Evolutionary conservation across 2,113 vertebrate genomes (phyloP), one percentile per base, ranked within the genome.

Genomic region (Eurystomus gularis): DNA sequence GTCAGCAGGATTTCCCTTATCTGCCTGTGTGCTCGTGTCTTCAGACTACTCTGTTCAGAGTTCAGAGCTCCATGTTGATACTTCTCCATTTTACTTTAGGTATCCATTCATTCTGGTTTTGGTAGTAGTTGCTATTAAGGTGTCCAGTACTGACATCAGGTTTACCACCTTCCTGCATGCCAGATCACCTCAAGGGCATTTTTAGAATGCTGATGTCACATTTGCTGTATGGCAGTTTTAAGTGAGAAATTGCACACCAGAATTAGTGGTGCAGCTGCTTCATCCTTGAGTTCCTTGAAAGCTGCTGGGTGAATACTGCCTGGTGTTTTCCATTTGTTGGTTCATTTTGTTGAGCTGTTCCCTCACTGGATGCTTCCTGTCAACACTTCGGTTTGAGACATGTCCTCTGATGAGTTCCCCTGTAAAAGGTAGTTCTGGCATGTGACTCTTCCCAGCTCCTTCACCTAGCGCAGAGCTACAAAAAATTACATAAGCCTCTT

Each of bases 311-410:
- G 40, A 75, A 35, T 55, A 5, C 33, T 48, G 29, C 48, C 49
- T 1, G 1, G 33, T n/a, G 46, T 66, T 85, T 66, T 8, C 52
- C 39, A 8, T 68, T 39, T 52, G 11, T 73, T 42, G 18, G 15
- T 55, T 86, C 40, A 24, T 35, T 70, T 69, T 49, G 17, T 54
- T 12, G 28, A 7, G 35, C 48, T 86, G 54, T 64, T 75, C 33
- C 16, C 17, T 44, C 3, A 0, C 62, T 39, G 20, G 31, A 44
- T 5, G 1, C 2, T 75, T 49, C 14, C 17, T 64, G 5, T n/a
- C 62, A 40, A 55, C 11, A 2, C 26, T 55, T 61, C 25, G 40
- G 49, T 82, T 76, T 51, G 42, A 71, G 81, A n/a, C 2, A 1
- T 1, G 1, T 55, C 23, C 18, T 51, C 18, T 64, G 49, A 26